These are phyloP conservation scores for Leptopilina syphax DNA, from an alignment of 2,888 invertebrate species.

Conservation along the genomic window DNA sequence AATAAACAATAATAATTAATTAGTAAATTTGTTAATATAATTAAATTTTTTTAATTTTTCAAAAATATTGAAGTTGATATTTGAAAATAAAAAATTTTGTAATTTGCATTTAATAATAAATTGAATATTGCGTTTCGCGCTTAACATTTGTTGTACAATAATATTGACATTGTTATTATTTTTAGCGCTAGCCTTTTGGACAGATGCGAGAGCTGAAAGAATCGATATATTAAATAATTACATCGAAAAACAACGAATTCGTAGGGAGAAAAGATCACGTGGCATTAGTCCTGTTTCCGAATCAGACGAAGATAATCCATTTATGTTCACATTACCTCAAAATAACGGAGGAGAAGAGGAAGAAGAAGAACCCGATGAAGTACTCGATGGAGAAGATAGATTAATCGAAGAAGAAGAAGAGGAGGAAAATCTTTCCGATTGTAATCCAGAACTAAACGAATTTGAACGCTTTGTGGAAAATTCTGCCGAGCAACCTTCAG, in stretches of 20 bases:
- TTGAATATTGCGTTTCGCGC: no score
- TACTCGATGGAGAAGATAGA: constrained; percentile 43
- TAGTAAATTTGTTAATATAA: no score
- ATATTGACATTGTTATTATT: constrained; percentile 39
- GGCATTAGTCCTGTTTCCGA: constrained; percentile 69
- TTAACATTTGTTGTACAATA: neutral
- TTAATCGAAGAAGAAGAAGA: neutral
- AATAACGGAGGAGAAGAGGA: constrained; percentile 54
- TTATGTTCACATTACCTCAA: constrained; percentile 56
- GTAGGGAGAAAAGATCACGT: constrained; percentile 65
- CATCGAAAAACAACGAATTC: constrained; percentile 67
- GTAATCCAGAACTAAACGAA: constrained; percentile 43
- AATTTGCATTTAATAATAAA: no score
- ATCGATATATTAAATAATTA: constrained; percentile 65
- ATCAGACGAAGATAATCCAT: constrained; percentile 70
- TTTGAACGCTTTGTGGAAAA: constrained; percentile 41
- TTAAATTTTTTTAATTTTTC: no score
- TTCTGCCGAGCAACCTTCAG: neutral
- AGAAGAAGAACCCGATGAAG: constrained; percentile 45
- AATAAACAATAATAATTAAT: no score
- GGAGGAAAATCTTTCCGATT: constrained; percentile 12
- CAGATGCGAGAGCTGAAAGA: constrained; percentile 63
- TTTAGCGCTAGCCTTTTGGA: constrained; percentile 68
- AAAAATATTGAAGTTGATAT: no score
- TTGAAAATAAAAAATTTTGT: no score